Conservation (phyloP, 1,140 invertebrate genomes). For the Eriocheir sinensis region DNA sequence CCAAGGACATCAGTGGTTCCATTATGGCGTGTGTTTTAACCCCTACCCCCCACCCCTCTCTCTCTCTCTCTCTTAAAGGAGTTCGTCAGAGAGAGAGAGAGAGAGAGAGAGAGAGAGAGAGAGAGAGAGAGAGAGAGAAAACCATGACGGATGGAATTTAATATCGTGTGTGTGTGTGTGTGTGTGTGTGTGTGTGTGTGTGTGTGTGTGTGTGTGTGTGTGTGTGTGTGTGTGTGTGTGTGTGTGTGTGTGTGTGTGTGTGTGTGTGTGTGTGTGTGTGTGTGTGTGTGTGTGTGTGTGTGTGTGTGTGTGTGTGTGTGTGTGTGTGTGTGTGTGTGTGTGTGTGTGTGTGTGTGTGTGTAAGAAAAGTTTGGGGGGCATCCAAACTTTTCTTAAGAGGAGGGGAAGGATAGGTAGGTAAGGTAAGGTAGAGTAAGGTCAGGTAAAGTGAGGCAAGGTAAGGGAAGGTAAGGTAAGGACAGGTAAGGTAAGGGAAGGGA, state of each 20-base stretch:
- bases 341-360: slow-evolving; percentile 12
- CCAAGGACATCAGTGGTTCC: not conserved
- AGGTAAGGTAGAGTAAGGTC: too few species aligned
- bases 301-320: slow-evolving; percentile 8
- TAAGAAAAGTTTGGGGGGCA: too few species aligned
- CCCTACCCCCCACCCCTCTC: not conserved
- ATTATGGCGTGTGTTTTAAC: not conserved
- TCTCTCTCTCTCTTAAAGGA: too few species aligned
- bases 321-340: slow-evolving; percentile 22
- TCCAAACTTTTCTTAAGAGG: not conserved
- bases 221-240: not conserved
- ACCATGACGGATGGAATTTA: not conserved
- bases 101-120: not conserved
- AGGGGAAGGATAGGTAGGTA: too few species aligned
- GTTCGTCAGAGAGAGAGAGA: too few species aligned
- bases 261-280: slow-evolving; percentile 18
- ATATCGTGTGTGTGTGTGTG: not conserved
- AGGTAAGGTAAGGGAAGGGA: too few species aligned
- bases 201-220: slow-evolving; percentile 42
- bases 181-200: slow-evolving; percentile 32
- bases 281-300: not conserved
- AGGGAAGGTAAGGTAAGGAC: too few species aligned
- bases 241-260: slow-evolving; percentile 15
- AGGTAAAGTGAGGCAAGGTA: too few species aligned
- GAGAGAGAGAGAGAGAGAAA: not conserved